Conservation (phyloP, 2,113 vertebrate genomes). For the Australoheros scitulus region DNA sequence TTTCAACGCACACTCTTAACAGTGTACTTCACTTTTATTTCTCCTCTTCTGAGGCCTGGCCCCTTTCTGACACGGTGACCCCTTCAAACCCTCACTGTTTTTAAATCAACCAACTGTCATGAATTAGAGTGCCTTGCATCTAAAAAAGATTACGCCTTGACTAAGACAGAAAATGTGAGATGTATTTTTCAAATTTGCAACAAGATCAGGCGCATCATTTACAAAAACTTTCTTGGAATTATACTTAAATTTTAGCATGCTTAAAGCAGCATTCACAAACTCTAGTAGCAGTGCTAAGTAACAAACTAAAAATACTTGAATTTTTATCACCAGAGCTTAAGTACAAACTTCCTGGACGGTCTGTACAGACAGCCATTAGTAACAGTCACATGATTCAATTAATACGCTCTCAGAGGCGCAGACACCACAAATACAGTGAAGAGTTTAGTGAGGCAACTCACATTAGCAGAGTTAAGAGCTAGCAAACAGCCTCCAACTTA, state of each 20-base stretch:
- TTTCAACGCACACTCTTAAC: slow-evolving; percentile 43
- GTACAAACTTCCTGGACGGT: background rate
- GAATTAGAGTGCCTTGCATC: background rate
- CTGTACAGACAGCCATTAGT: background rate
- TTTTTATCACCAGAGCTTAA: background rate
- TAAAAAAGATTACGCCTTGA: background rate
- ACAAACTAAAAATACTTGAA: background rate
- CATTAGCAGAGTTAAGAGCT: background rate
- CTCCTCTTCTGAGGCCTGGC: background rate
- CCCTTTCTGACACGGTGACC: background rate
- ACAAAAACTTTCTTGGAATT: background rate
- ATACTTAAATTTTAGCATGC: background rate
- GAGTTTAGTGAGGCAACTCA: background rate
- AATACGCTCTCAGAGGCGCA: rapidly evolving
- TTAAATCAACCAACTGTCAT: rapidly evolving
- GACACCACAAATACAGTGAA: rapidly evolving
- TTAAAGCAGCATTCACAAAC: background rate
- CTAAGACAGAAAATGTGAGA: no score
- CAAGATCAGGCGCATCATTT: background rate
- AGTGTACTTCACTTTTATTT: slow-evolving; percentile 34
- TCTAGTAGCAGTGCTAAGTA: background rate
- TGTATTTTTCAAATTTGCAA: no score
- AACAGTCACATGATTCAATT: background rate
- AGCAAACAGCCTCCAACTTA: background rate
- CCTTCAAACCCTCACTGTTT: background rate